Base-by-base conservation (phyloP, 2,797 vertebrate genomes). In the Karalla daura region DNA sequence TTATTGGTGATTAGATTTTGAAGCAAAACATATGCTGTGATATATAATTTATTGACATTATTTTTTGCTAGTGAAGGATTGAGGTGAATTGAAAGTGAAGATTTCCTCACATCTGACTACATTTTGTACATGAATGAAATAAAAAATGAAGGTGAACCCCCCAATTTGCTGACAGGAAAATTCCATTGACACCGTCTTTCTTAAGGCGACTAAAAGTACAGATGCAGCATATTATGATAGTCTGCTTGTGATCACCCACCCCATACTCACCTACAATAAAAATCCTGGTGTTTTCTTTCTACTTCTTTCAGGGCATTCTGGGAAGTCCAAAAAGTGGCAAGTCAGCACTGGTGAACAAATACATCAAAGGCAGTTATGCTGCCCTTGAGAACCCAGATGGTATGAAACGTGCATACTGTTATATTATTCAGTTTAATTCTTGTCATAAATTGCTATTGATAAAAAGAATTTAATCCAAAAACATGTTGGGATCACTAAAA, bases 341-440 rank as follows among this genome's bases (percentile, higher is more conserved):
- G 85, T 96, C 96, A 0, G 96, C 97, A 0, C 94, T 99, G 9
- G 95, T 99, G 62, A 96, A 98, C 78, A 95, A 96, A 80, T 98
- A 97, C 93, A 94, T 98, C 85, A 98, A 96, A 0, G 96, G 97
- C 69, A 96, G 95, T 74, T 98, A 99, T 30, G 90, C 93, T 49
- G 90, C 95, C 13, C 79, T 94, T 18, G 96, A 98, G 91, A 96
- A 94, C 76, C 87, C 94, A 0, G 96, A 98, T 54, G 96, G 97
- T 98, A 76, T 84, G 86, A 86, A 36, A 45, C 25, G n/a, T 43
- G 5, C 14, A 50, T 43, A 7, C 0, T 43, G 15, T 9, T 12
- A 39, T 6, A 2, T n/a, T 5, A 13, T 30, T 12, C 14, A 15
- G 17, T 28, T 25, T 25, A 39, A 37, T 14, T 4, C 30, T 33